These are phyloP conservation scores for Falco peregrinus DNA, from an alignment of 2,797 vertebrate species.

Conservation along the genomic window DNA sequence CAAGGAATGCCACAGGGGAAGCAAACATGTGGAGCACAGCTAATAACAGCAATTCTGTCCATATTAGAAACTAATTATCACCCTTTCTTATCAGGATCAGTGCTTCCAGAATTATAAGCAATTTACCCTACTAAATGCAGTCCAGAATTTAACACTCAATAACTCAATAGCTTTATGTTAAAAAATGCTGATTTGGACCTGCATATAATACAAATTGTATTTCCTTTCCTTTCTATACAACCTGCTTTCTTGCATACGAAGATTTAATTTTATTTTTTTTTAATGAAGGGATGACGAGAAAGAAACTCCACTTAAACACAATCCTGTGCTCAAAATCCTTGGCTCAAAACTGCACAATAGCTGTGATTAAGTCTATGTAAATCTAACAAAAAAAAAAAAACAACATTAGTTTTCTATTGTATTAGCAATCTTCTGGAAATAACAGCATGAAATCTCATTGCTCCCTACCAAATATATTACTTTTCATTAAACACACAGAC, in stretches of 20 bases:
- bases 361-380: constrained; percentile 19
- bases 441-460: constrained; percentile 34
- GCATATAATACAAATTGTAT: not conserved
- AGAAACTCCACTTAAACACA: not conserved
- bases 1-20: constrained; percentile 57
- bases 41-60: constrained; percentile 64
- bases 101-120: constrained; percentile 59
- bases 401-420: not conserved
- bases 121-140: constrained; percentile 48
- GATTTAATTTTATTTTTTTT: not conserved
- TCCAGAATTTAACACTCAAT: constrained; percentile 63
- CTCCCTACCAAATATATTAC: constrained; percentile 5
- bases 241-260: not conserved
- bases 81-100: constrained; percentile 65
- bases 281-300: not conserved
- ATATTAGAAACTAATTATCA: constrained; percentile 70
- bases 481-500: constrained; percentile 41
- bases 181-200: not conserved
- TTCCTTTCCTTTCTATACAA: not conserved
- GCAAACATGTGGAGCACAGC: constrained; percentile 54
- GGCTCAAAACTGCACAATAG: constrained; percentile 1
- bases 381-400: not conserved
- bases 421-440: constrained; percentile 40
- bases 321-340: not conserved
- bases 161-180: not conserved